Conservation (phyloP, 2,888 invertebrate genomes). For the Morinoia aosen region DNA sequence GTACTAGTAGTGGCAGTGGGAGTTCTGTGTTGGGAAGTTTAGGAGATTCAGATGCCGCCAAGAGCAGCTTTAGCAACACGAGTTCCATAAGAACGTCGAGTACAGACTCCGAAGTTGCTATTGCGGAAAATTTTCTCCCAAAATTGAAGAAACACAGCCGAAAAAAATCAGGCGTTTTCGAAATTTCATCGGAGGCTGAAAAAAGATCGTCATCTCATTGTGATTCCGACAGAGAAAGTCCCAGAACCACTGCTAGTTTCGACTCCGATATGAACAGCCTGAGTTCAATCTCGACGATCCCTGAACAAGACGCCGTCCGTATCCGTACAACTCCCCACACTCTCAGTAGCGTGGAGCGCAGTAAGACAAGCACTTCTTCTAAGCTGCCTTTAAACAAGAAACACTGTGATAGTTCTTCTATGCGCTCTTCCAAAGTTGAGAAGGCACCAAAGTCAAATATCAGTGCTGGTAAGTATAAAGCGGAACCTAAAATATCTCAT, state of each 20-base stretch:
- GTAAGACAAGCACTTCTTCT: background rate
- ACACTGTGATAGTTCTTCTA: background rate
- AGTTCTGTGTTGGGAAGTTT: background rate
- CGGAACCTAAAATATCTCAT: background rate
- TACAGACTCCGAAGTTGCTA: constrained; percentile 7
- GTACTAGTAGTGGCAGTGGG: no score
- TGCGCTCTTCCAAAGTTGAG: background rate
- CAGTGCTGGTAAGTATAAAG: background rate
- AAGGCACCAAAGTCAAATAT: background rate
- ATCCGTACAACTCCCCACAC: background rate
- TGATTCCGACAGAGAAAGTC: background rate
- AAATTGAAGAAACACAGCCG: background rate
- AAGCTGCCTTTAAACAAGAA: background rate
- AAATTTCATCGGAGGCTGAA: background rate
- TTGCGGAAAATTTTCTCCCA: background rate
- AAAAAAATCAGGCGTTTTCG: constrained; percentile 22
- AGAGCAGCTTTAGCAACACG: background rate
- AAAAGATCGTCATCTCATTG: background rate
- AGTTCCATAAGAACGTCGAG: constrained; percentile 5
- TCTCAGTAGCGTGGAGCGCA: background rate
- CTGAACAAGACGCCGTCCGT: background rate
- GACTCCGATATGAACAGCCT: constrained; percentile 23
- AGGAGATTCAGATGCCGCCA: background rate
- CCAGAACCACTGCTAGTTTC: background rate
- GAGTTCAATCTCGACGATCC: background rate